Evolutionary conservation across 2,113 vertebrate genomes (phyloP).

Genomic region (Sula dactylatra): DNA sequence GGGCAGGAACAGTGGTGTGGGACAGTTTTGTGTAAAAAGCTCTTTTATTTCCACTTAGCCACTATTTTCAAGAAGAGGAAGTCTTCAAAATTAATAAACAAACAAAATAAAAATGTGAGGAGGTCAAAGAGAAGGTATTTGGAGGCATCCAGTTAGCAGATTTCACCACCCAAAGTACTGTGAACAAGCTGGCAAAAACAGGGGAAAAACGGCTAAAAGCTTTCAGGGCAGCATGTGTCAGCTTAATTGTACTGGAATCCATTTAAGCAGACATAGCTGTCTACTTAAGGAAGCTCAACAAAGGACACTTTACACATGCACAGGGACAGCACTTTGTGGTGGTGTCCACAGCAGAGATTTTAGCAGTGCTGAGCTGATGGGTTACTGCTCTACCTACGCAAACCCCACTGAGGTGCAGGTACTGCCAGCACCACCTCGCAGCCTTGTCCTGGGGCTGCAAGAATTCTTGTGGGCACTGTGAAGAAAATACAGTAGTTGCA

Average conservation of each 20-base stretch:
- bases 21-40: not conserved
- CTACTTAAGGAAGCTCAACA: not conserved
- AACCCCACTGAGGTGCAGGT: not conserved
- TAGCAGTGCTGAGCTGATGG: rapidly evolving
- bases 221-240: not conserved
- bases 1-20: not conserved
- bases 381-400: not conserved
- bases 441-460: not conserved
- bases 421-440: not conserved
- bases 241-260: not conserved
- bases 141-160: not conserved
- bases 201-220: not conserved
- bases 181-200: not conserved
- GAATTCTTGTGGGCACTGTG: not conserved
- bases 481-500: rapidly evolving
- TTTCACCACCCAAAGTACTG: not conserved
- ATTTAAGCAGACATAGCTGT: rapidly evolving
- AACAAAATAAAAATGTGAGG: not conserved
- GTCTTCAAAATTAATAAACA: not conserved
- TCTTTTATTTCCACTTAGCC: not conserved
- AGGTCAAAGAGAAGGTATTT: not conserved
- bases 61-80: not conserved
- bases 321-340: not conserved
- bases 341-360: rapidly evolving
- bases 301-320: not conserved